A percentile compares a stretch with the other conserved stretches of the same genome.
Evolutionary conservation across 2,113 vertebrate species (phyloP).

Genomic region (Oxyruncus cristatus): DNA sequence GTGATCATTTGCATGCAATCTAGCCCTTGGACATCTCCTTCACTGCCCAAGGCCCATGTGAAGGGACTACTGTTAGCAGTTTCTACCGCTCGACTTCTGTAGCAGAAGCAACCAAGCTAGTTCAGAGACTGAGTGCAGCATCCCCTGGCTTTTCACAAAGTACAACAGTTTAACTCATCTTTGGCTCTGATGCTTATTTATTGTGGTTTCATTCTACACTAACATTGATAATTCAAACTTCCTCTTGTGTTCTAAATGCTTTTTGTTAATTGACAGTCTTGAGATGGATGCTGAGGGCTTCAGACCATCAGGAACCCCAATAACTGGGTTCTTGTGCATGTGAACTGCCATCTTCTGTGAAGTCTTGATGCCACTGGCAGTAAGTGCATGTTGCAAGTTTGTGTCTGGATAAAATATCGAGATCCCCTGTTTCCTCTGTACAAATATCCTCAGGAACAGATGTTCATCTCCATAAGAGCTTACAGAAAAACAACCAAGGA

Average conservation of each 20-base stretch:
- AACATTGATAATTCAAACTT: neutral
- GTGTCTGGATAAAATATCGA: slow-evolving; percentile 24
- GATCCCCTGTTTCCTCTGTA: neutral
- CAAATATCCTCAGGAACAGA: slow-evolving; percentile 20
- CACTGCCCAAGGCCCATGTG: fast-evolving
- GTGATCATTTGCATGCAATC: neutral
- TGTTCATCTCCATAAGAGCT: slow-evolving; percentile 21
- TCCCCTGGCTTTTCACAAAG: neutral
- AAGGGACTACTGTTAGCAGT: neutral
- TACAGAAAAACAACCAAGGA: slow-evolving; percentile 32
- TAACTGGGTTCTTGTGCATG: neutral
- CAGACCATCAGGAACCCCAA: neutral
- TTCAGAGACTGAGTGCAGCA: neutral
- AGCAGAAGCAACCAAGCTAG: neutral
- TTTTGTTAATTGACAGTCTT: neutral
- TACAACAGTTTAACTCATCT: neutral
- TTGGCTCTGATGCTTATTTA: neutral
- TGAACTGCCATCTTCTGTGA: neutral
- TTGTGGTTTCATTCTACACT: neutral
- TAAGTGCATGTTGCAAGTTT: neutral
- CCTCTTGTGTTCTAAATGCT: neutral
- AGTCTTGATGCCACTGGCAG: neutral
- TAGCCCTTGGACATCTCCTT: neutral
- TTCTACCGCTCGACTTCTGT: neutral
- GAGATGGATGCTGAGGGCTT: neutral